Evolutionary conservation across 2,888 invertebrate species (phyloP).

Genomic region (Rugalucina vietnamica): DNA sequence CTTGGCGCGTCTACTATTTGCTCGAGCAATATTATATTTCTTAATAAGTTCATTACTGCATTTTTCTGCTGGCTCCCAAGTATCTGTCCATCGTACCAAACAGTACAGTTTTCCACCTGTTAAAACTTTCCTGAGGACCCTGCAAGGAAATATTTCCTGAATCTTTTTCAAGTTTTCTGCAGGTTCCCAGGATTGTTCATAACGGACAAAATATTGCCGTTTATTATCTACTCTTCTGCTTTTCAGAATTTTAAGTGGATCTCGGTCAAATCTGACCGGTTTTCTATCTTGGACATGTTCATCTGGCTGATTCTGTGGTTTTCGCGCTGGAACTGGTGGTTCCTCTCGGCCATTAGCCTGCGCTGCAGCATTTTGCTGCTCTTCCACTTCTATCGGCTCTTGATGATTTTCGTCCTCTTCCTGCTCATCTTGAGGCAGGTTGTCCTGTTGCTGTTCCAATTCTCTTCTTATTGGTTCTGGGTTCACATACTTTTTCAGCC

Average conservation of each 20-base stretch:
- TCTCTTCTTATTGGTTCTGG: too few relatives aligned
- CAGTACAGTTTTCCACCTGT: not conserved
- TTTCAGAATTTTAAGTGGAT: not conserved
- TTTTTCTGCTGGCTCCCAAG: not conserved
- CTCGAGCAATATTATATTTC: not conserved
- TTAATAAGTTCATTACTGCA: not conserved
- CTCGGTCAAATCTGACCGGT: too few relatives aligned
- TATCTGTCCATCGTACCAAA: not conserved
- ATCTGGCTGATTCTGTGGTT: too few relatives aligned
- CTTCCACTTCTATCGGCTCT: too few relatives aligned
- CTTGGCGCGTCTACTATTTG: not conserved
- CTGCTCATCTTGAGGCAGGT: too few relatives aligned
- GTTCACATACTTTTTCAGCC: constrained; percentile 25
- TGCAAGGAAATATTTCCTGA: not conserved
- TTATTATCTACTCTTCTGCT: not conserved
- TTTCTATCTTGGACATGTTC: too few relatives aligned
- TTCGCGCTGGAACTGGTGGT: too few relatives aligned
- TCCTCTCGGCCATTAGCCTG: too few relatives aligned
- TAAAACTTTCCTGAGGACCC: not conserved
- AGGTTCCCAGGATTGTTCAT: not conserved
- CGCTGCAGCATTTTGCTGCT: too few relatives aligned
- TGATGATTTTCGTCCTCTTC: too few relatives aligned
- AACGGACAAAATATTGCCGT: not conserved
- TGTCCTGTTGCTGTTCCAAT: too few relatives aligned
- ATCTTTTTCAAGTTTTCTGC: not conserved